These are phyloP conservation scores for Colletes latitarsis DNA, from an alignment of 1,140 invertebrate genomes.

Conservation along the genomic window DNA sequence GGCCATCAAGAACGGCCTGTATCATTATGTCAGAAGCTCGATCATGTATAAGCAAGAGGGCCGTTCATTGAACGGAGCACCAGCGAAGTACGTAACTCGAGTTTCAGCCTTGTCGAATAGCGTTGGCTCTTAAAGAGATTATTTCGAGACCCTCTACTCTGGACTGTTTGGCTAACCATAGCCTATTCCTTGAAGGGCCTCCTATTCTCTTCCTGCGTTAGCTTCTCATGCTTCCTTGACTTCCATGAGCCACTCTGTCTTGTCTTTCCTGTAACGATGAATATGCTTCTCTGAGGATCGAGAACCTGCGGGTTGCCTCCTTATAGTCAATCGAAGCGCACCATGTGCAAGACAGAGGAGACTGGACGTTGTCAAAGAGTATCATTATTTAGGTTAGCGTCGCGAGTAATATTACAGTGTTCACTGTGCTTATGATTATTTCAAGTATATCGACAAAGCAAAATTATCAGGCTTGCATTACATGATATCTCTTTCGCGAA, in stretches of 20 bases:
- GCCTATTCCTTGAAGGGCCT: conserved; percentile 56
- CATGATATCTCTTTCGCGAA: no score
- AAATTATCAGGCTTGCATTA: no score
- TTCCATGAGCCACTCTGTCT: conserved; percentile 59
- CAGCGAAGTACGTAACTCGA: conserved; percentile 45
- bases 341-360: conserved; percentile 1
- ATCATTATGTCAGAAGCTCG: conserved; percentile 34
- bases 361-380: conserved; percentile 18
- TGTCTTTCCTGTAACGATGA: conserved; percentile 58
- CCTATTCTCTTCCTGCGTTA: conserved; percentile 50
- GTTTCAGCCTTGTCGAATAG: conserved; percentile 50
- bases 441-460: no score
- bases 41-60: conserved; percentile 15
- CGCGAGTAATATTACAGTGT: neutral
- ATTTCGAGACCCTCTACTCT: conserved; percentile 54
- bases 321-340: conserved; percentile 27
- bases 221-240: conserved; percentile 58
- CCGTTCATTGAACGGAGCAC: conserved; percentile 31
- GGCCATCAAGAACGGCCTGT: neutral
- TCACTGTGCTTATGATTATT: no score
- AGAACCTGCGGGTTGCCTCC: conserved; percentile 25
- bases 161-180: conserved; percentile 49
- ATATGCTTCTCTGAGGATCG: conserved; percentile 36
- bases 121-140: conserved; percentile 64
- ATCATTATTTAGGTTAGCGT: conserved; percentile 18